Conservation (phyloP, 1,140 invertebrate genomes). For the Camponotus vicinus region DNA sequence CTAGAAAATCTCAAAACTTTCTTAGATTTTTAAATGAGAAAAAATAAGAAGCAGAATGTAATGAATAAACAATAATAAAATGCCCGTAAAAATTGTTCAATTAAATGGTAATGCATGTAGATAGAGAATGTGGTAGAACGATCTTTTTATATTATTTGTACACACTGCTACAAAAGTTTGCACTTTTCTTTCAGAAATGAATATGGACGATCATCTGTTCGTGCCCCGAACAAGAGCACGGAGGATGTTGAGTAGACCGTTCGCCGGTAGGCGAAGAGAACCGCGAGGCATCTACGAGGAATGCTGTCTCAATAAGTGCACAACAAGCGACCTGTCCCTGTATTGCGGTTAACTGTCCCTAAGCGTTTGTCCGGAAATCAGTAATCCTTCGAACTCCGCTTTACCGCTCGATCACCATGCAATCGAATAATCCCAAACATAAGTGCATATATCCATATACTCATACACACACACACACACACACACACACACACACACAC, state of each 20-base stretch:
- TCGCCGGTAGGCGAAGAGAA: constrained; percentile 67
- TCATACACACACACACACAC: background rate
- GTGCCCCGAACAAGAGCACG: too few relatives aligned
- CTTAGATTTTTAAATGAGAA: too few relatives aligned
- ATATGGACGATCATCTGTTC: too few relatives aligned
- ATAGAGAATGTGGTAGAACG: background rate
- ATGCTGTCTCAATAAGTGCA: constrained; percentile 85
- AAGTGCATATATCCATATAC: background rate
- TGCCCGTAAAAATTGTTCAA: background rate
- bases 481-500: background rate
- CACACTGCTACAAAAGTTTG: background rate
- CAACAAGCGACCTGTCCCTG: constrained; percentile 81
- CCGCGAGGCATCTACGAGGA: constrained; percentile 85
- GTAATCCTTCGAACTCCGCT: constrained; percentile 50
- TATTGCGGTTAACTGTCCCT: constrained; percentile 80
- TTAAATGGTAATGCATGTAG: background rate
- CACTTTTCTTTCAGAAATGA: constrained; percentile 74
- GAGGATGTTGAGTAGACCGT: too few relatives aligned
- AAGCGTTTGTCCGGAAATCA: constrained; percentile 31
- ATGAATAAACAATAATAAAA: background rate
- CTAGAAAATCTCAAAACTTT: constrained; percentile 21
- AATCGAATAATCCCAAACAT: constrained; percentile 35
- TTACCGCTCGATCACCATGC: constrained; percentile 50
- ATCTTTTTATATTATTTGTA: background rate
- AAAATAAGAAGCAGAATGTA: background rate